These are phyloP conservation scores for Scolopax mira DNA, from an alignment of 2,113 vertebrate species.

Conservation along the genomic window DNA sequence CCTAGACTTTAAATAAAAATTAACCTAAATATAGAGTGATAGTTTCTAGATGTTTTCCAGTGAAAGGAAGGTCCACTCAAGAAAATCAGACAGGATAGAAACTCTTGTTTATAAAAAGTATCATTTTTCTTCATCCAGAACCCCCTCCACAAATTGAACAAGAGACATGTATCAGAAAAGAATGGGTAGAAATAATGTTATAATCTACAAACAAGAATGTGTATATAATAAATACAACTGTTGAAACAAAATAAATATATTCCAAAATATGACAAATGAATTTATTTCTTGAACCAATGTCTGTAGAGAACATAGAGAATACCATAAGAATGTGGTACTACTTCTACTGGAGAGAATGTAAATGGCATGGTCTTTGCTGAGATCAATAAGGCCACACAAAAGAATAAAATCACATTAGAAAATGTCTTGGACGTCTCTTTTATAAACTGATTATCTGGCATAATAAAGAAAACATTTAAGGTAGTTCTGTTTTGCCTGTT, in stretches of 20 bases:
- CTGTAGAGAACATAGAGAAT: neutral
- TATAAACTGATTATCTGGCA: neutral
- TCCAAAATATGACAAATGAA: neutral
- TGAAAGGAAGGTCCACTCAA: neutral
- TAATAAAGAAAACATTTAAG: neutral
- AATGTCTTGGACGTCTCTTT: neutral
- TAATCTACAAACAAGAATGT: neutral
- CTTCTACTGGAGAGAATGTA: neutral
- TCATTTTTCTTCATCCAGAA: neutral
- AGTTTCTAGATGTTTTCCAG: neutral
- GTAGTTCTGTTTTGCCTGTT: neutral
- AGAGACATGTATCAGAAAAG: neutral
- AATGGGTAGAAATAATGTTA: neutral
- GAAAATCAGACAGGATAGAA: neutral
- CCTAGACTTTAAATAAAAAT: neutral
- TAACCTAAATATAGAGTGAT: neutral
- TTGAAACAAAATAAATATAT: neutral
- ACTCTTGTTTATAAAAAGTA: neutral
- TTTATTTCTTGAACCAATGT: neutral
- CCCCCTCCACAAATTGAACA: neutral
- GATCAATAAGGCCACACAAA: neutral
- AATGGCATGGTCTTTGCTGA: neutral
- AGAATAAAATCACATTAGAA: neutral
- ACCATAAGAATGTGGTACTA: neutral
- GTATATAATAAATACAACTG: neutral